Conservation (phyloP, 2,888 invertebrate species). For the Phortica okadai region DNA sequence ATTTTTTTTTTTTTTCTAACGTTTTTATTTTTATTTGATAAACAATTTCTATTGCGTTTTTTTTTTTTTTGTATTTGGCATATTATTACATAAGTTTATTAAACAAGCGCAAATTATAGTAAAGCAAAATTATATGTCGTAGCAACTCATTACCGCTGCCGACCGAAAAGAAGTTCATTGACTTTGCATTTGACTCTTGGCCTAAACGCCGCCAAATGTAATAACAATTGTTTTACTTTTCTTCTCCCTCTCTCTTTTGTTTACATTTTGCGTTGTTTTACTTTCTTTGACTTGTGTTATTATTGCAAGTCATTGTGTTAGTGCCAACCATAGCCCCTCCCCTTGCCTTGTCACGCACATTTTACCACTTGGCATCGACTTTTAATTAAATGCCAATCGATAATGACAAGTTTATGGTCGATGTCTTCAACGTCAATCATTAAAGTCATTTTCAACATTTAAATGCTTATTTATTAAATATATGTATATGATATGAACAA, state of each 20-base stretch:
- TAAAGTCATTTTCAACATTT: background rate
- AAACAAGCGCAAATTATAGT: background rate
- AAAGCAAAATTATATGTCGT: slow-evolving; percentile 39
- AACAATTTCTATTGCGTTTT: background rate
- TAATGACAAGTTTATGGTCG: slow-evolving; percentile 56
- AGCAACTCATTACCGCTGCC: slow-evolving; percentile 56
- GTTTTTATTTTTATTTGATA: background rate
- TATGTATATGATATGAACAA: background rate
- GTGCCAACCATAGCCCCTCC: background rate
- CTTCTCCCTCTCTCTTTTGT: background rate
- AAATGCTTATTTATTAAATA: background rate
- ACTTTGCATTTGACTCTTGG: slow-evolving; percentile 46
- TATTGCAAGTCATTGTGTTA: background rate
- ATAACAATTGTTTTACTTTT: background rate
- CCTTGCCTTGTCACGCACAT: background rate
- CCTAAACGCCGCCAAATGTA: background rate
- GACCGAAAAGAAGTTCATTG: slow-evolving; percentile 37
- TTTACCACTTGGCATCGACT: slow-evolving; percentile 24
- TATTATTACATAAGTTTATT: slow-evolving; percentile 4
- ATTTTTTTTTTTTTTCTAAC: background rate
- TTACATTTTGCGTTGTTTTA: background rate
- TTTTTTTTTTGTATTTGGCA: background rate
- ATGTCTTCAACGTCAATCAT: background rate
- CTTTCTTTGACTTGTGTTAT: background rate
- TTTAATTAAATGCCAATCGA: slow-evolving; percentile 57